Evolutionary conservation across 2,113 vertebrate species (phyloP), one percentile per base, ranked within the genome.

Genomic region (Alaudala cheleensis): DNA sequence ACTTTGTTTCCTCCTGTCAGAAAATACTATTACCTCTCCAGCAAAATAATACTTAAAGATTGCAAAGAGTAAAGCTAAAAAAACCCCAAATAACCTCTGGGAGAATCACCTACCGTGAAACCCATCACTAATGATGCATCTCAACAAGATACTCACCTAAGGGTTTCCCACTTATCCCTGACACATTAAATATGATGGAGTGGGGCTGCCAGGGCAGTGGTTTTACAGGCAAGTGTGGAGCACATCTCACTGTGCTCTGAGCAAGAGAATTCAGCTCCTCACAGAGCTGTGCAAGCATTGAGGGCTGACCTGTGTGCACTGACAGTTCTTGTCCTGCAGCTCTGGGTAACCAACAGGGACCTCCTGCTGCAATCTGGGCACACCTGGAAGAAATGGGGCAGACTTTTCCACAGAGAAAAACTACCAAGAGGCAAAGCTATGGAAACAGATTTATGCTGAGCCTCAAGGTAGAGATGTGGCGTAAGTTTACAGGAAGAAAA

Each of bases 71-170:
- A 81, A 88, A 44, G 29, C 29, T 66, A 42, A 90, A 70, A 89
- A 58, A 2, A 0, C 12, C 18, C 44, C 85, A 95, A 86, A 81
- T 22, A 94, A 81, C 86, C 80, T 74, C 86, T n/a, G 24, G 47
- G 83, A 94, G 65, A 96, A 91, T 57, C 72, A 60, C 20, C 53
- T 12, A 60, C 64, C 9, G 5, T 58, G 80, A 93, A 93, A 88
- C 72, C 54, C 60, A 93, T 64, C 56, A 29, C 69, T 86, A 72
- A 66, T 86, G 47, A 51, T 47, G 64, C 8, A 50, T 66, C 50
- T 40, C 82, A 94, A 54, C 47, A 78, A 71, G 76, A 81, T 5
- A 22, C 39, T 50, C 92, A 81, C 77, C 86, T 56, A 25, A 74
- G 72, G 91, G 76, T 47, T 58, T 74, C 64, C 4, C 69, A 53